These are phyloP conservation scores for Melitaea athalia DNA, from an alignment of 2,888 invertebrate genomes.

Conservation along the genomic window DNA sequence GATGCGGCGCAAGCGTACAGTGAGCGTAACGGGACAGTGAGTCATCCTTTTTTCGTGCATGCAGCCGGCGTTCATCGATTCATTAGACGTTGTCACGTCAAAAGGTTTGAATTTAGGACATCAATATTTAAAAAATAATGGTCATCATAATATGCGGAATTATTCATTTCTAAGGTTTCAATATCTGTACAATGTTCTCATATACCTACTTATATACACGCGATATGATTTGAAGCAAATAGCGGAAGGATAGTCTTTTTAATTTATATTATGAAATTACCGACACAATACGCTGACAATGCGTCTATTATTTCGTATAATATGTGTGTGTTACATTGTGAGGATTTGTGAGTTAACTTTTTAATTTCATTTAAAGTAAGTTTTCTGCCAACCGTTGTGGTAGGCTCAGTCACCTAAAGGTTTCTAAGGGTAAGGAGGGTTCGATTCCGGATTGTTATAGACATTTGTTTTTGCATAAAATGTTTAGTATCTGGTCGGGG, in stretches of 20 bases:
- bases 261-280: constrained; percentile 21
- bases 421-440: too few species aligned
- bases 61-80: too few species aligned
- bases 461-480: too few species aligned
- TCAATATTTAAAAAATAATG: neutral
- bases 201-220: constrained; percentile 7
- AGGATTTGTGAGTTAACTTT: neutral
- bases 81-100: too few species aligned
- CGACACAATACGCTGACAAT: neutral
- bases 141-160: neutral
- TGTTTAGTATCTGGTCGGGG: too few species aligned
- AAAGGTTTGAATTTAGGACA: neutral
- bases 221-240: constrained; percentile 20
- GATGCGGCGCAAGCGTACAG: too few species aligned
- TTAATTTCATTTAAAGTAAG: too few species aligned
- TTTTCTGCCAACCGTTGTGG: too few species aligned
- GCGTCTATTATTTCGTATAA: neutral
- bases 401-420: too few species aligned
- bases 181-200: neutral
- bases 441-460: too few species aligned
- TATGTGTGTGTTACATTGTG: neutral
- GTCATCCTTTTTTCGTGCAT: too few species aligned
- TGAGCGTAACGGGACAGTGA: too few species aligned
- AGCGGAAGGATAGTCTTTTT: constrained; percentile 22
- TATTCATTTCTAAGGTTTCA: constrained; percentile 14